These are phyloP conservation scores for Palloptera scutellata DNA, from an alignment of 2,888 invertebrate species.

Conservation along the genomic window DNA sequence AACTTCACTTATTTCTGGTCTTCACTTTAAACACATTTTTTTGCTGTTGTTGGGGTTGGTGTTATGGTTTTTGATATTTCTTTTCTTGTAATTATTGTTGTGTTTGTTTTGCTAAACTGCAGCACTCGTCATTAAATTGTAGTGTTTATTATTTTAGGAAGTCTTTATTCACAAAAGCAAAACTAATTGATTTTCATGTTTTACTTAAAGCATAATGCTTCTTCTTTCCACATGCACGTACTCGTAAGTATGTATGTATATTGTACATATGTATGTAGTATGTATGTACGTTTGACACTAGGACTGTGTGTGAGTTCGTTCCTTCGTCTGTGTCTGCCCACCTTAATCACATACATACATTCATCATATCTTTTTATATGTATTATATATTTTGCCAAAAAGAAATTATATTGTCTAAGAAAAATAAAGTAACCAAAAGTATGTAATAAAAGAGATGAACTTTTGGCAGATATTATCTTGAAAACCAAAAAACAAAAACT, in stretches of 20 bases:
- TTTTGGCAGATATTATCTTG: background rate
- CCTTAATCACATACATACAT: too few relatives aligned
- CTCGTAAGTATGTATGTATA: too few relatives aligned
- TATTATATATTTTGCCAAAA: too few relatives aligned
- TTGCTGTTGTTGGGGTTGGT: background rate
- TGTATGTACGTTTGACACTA: too few relatives aligned
- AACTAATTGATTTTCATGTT: constrained; percentile 33
- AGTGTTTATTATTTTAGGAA: constrained; percentile 25
- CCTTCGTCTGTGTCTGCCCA: too few relatives aligned
- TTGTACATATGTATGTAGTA: too few relatives aligned
- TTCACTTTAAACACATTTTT: too few relatives aligned
- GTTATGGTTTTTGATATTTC: background rate
- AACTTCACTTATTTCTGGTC: background rate
- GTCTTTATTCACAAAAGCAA: constrained; percentile 28
- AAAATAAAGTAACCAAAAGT: background rate
- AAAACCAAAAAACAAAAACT: too few relatives aligned
- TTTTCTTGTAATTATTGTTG: constrained; percentile 7
- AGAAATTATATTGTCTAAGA: too few relatives aligned
- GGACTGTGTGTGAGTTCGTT: too few relatives aligned
- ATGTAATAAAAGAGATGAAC: constrained; percentile 12
- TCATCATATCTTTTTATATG: too few relatives aligned
- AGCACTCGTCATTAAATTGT: constrained; percentile 12
- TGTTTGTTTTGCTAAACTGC: background rate
- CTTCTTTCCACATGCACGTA: too few relatives aligned
- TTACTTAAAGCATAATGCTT: background rate